Evolutionary conservation across 92 coral and sea anemone genomes (phyloP).

Genomic region (Pocillopora meandrina): DNA sequence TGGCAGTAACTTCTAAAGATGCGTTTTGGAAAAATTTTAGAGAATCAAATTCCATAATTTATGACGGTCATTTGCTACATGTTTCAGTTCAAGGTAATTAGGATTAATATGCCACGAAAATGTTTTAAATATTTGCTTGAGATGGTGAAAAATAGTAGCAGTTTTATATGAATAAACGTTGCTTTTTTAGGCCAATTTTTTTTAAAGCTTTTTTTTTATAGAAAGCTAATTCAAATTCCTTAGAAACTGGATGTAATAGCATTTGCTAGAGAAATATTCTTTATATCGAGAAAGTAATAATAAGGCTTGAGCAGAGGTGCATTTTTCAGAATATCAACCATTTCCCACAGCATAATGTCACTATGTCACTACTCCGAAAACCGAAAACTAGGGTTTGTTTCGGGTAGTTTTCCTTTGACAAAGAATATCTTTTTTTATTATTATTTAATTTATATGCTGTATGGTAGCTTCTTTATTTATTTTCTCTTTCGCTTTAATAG

Average conservation of each 20-base stretch:
- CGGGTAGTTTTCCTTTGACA: too few relatives aligned
- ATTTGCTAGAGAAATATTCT: too few relatives aligned
- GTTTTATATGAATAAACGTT: not conserved
- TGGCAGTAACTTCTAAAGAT: not conserved
- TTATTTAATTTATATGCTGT: too few relatives aligned
- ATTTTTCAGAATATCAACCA: too few relatives aligned
- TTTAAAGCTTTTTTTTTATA: not conserved
- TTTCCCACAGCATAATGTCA: too few relatives aligned
- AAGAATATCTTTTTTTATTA: too few relatives aligned
- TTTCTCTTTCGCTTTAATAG: too few relatives aligned
- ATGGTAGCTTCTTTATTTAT: too few relatives aligned
- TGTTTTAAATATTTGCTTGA: not conserved
- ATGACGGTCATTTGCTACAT: not conserved
- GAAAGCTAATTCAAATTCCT: not conserved
- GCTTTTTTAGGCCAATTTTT: not conserved
- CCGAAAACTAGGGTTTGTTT: too few relatives aligned
- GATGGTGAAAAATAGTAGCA: not conserved
- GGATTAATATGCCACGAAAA: not conserved
- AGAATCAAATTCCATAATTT: not conserved
- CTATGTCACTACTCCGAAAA: too few relatives aligned
- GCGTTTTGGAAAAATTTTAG: not conserved
- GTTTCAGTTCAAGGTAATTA: not conserved
- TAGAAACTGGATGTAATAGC: not conserved
- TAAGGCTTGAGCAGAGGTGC: too few relatives aligned
- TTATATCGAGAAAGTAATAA: too few relatives aligned